A percentile compares a stretch with the other conserved stretches of the same genome.
These are phyloP conservation scores for Nemapogon koenigi DNA, from an alignment of 2,888 invertebrate genomes.

Conservation along the genomic window DNA sequence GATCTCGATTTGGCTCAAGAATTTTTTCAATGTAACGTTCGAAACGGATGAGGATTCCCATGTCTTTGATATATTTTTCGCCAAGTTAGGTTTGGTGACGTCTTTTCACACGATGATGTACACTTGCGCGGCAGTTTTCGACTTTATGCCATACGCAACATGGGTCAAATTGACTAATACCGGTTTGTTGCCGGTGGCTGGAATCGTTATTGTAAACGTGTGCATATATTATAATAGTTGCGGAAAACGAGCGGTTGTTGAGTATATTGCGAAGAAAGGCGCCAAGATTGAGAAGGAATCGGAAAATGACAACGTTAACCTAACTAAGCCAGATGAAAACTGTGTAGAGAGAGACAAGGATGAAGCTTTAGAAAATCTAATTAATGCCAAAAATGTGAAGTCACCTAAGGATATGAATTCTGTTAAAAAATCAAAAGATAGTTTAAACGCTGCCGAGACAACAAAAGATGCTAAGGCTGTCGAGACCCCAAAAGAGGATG, in stretches of 20 bases:
- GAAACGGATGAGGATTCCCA: slow-evolving; percentile 66
- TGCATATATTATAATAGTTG: too few relatives aligned
- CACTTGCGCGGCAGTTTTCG: slow-evolving; percentile 79
- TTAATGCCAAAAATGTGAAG: slow-evolving; percentile 4
- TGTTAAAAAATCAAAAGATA: slow-evolving; percentile 22
- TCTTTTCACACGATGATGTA: slow-evolving; percentile 81
- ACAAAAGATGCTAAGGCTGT: background rate
- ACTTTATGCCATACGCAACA: slow-evolving; percentile 77
- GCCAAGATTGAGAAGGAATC: slow-evolving; percentile 15
- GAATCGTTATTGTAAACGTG: too few relatives aligned
- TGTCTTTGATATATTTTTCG: slow-evolving; percentile 72
- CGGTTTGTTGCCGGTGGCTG: slow-evolving; percentile 66
- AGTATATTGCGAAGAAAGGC: slow-evolving; percentile 14
- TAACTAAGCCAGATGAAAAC: slow-evolving; percentile 57
- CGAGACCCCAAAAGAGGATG: slow-evolving; percentile 12
- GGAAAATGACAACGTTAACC: slow-evolving; percentile 22
- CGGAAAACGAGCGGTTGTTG: too few relatives aligned
- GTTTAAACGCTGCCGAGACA: too few relatives aligned
- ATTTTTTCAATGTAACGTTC: slow-evolving; percentile 34
- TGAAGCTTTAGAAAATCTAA: slow-evolving; percentile 31
- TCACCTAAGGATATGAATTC: background rate
- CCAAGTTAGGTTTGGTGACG: slow-evolving; percentile 72
- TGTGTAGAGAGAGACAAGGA: slow-evolving; percentile 60
- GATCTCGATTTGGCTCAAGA: slow-evolving; percentile 44
- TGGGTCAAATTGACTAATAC: slow-evolving; percentile 61